Evolutionary conservation across 2,113 vertebrate species (phyloP).

Genomic region (Scophthalmus maximus): DNA sequence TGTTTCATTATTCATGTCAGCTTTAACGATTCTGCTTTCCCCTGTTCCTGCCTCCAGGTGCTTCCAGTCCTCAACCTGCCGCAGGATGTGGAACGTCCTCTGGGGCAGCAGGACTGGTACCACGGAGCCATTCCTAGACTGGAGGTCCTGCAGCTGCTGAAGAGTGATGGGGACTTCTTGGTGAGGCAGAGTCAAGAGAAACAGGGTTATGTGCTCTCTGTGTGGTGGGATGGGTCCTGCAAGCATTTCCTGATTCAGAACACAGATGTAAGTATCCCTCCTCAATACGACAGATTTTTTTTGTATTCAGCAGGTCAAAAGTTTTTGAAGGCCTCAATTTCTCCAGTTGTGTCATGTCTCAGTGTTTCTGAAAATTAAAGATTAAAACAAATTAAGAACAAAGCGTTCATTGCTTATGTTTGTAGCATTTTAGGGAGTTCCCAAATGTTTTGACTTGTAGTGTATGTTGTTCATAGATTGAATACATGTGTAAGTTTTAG

Average conservation of each 20-base stretch:
- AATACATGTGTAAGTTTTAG: no score
- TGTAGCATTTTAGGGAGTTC: no score
- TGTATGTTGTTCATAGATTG: no score
- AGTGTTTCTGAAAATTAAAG: no score
- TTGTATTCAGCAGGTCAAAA: no score
- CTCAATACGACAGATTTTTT: no score
- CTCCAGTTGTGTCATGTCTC: no score
- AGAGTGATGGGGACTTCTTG: constrained; percentile 89
- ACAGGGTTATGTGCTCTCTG: constrained; percentile 92
- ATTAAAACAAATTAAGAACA: no score
- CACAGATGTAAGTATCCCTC: constrained; percentile 83
- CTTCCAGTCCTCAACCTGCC: constrained; percentile 78
- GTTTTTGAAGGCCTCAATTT: no score
- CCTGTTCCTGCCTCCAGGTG: constrained; percentile 77
- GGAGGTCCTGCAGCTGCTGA: constrained; percentile 90
- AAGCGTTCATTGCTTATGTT: no score
- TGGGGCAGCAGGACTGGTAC: constrained; percentile 94
- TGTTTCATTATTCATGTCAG: constrained; percentile 39
- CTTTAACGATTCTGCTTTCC: constrained; percentile 20
- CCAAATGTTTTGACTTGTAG: no score
- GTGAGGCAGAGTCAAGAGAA: constrained; percentile 97
- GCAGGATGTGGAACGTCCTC: constrained; percentile 88
- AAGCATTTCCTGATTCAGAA: constrained; percentile 96
- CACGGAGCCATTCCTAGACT: constrained; percentile 91
- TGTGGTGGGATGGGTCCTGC: constrained; percentile 88